Conservation (phyloP, 2,797 vertebrate genomes). For the Ataeniobius toweri region DNA sequence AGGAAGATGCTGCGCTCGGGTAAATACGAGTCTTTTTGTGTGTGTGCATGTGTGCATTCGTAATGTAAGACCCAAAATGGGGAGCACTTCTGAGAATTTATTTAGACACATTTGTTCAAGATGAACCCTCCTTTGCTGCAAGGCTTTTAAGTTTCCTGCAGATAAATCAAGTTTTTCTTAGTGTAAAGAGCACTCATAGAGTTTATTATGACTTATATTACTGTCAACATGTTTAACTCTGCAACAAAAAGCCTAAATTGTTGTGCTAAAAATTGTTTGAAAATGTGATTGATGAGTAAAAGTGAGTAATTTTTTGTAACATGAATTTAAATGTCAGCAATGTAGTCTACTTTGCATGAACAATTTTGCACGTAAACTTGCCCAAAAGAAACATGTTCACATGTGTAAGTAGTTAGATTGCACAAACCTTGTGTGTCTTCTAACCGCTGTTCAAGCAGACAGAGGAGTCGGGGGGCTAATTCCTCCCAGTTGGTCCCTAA, state of each 20-base stretch:
- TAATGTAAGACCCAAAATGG: constrained; percentile 27
- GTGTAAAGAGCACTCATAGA: constrained; percentile 1
- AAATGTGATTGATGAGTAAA: background rate
- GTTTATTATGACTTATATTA: background rate
- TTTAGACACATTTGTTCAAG: constrained; percentile 27
- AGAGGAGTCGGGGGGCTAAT: constrained; percentile 61
- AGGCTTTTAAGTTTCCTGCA: constrained; percentile 30
- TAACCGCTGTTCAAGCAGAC: constrained; percentile 61
- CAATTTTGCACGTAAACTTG: constrained; percentile 45
- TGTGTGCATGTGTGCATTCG: constrained; percentile 33
- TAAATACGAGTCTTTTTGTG: constrained; percentile 73
- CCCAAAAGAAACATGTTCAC: constrained; percentile 10
- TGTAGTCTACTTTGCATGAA: background rate
- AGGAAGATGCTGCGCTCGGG: constrained; percentile 86
- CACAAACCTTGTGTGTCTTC: constrained; percentile 32
- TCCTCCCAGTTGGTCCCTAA: constrained; percentile 69
- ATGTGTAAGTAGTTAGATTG: constrained; percentile 16
- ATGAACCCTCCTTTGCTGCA: constrained; percentile 30
- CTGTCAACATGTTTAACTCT: background rate
- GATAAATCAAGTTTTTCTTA: constrained; percentile 8
- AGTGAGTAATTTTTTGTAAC: background rate
- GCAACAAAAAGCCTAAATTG: background rate
- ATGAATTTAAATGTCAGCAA: background rate
- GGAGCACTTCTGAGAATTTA: constrained; percentile 21
- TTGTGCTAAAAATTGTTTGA: background rate